These are phyloP conservation scores for Drosophila eohydei DNA, from an alignment of 2,888 invertebrate species.

Conservation along the genomic window DNA sequence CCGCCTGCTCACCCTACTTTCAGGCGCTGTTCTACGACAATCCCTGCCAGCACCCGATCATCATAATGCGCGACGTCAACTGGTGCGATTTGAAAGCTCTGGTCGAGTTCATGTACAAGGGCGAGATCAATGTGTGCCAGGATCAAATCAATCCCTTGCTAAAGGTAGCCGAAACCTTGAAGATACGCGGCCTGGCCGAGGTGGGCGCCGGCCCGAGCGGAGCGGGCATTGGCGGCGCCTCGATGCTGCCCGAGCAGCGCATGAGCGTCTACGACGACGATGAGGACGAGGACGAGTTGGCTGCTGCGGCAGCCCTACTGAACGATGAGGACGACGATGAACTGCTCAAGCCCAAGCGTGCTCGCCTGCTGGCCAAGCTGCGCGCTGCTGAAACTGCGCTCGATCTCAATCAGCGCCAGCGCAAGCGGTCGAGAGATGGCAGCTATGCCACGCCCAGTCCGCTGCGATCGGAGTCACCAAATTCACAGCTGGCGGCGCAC, in stretches of 20 bases:
- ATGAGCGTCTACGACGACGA: constrained; percentile 82
- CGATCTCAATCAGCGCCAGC: constrained; percentile 82
- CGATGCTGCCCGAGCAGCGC: constrained; percentile 84
- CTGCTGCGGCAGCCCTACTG: constrained; percentile 47
- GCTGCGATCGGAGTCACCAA: constrained; percentile 14
- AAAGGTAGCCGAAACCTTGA: constrained; percentile 94
- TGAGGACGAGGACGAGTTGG: constrained; percentile 85
- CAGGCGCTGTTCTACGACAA: constrained; percentile 96
- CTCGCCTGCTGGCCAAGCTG: constrained; percentile 64
- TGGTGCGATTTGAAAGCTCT: constrained; percentile 95
- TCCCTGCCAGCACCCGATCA: constrained; percentile 96
- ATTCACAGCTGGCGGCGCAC: constrained; percentile 18
- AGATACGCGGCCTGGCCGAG: constrained; percentile 94
- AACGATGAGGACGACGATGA: constrained; percentile 87
- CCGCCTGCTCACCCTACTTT: constrained; percentile 97
- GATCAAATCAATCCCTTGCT: constrained; percentile 94
- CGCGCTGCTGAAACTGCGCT: constrained; percentile 53
- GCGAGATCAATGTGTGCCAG: constrained; percentile 96
- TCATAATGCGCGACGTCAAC: constrained; percentile 95
- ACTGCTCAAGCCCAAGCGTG: constrained; percentile 75
- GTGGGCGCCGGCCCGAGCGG: constrained; percentile 86
- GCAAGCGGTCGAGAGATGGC: constrained; percentile 85
- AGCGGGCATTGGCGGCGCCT: constrained; percentile 80
- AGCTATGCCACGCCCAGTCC: constrained; percentile 70
- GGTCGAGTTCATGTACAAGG: constrained; percentile 98